Conservation (phyloP, 2,797 vertebrate species). For the Tokudaia tokunoshimensis region DNA sequence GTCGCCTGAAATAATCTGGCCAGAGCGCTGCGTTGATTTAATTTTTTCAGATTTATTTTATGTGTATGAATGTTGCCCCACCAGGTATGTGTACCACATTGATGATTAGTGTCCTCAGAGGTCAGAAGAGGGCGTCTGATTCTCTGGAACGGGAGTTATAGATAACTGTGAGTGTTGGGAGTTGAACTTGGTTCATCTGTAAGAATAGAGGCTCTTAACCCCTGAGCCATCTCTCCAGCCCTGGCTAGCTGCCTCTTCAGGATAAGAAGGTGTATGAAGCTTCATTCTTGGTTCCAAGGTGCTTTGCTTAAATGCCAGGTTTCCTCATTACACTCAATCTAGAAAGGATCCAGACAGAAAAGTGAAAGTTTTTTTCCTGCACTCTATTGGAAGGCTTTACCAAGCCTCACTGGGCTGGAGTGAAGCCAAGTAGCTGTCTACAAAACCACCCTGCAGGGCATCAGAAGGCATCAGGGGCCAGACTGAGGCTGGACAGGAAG, state of each 20-base stretch:
- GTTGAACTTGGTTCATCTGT: not conserved
- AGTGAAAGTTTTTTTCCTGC: no score
- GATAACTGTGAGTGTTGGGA: not conserved
- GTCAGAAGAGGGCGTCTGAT: not conserved
- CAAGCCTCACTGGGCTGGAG: accelerated
- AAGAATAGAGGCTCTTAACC: not conserved
- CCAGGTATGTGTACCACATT: no score
- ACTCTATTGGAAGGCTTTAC: not conserved
- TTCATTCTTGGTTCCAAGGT: not conserved
- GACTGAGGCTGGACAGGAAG: not conserved
- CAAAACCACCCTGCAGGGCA: not conserved
- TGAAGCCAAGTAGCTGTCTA: accelerated
- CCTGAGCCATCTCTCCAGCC: not conserved
- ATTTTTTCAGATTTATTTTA: not conserved
- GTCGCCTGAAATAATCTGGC: not conserved
- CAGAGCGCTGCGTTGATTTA: not conserved
- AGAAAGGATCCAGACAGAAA: not conserved
- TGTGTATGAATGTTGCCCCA: not conserved
- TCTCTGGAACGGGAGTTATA: no score
- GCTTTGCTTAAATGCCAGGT: not conserved
- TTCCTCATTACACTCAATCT: not conserved
- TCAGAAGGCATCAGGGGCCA: not conserved
- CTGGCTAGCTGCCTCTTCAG: not conserved
- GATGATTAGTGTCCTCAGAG: not conserved
- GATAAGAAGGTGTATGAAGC: not conserved